Conservation (phyloP, 2,888 invertebrate genomes). For the Crioceris asparagi region DNA sequence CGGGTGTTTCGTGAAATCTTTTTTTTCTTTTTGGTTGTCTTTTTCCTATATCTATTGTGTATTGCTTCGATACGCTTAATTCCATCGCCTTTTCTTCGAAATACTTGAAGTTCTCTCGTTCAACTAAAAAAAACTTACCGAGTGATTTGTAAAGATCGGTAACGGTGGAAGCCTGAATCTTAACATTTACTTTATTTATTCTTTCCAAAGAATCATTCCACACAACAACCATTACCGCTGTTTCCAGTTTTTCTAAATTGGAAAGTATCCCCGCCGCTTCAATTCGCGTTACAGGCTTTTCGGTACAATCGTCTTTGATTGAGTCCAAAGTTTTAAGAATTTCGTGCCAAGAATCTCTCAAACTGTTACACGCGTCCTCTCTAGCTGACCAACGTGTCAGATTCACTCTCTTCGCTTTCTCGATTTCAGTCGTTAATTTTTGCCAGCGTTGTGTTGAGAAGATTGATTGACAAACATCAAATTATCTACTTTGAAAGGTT, state of each 20-base stretch:
- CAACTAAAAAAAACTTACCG: conserved; percentile 1
- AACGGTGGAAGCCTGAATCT: not conserved
- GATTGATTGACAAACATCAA: too few species aligned
- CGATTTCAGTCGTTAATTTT: conserved; percentile 2
- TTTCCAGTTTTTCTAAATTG: conserved; percentile 3
- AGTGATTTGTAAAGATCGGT: conserved; percentile 6
- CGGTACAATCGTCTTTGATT: conserved; percentile 7
- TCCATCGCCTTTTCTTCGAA: conserved; percentile 6
- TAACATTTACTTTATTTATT: conserved; percentile 4
- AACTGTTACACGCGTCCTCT: conserved; percentile 10
- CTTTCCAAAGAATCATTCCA: conserved; percentile 6
- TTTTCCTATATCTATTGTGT: conserved; percentile 5
- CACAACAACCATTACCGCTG: conserved; percentile 3
- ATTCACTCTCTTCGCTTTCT: conserved; percentile 4
- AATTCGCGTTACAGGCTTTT: conserved; percentile 8
- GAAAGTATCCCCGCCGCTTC: not conserved
- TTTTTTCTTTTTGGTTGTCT: conserved; percentile 9
- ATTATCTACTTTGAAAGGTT: not conserved
- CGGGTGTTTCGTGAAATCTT: conserved; percentile 1
- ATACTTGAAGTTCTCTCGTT: conserved; percentile 7
- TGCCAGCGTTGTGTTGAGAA: conserved; percentile 8
- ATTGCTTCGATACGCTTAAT: conserved; percentile 7
- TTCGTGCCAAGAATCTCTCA: conserved; percentile 11
- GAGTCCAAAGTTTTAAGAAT: conserved; percentile 10
- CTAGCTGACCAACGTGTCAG: conserved; percentile 11